Conservation (phyloP, 2,888 invertebrate genomes). For the Conops quadrifasciatus region DNA sequence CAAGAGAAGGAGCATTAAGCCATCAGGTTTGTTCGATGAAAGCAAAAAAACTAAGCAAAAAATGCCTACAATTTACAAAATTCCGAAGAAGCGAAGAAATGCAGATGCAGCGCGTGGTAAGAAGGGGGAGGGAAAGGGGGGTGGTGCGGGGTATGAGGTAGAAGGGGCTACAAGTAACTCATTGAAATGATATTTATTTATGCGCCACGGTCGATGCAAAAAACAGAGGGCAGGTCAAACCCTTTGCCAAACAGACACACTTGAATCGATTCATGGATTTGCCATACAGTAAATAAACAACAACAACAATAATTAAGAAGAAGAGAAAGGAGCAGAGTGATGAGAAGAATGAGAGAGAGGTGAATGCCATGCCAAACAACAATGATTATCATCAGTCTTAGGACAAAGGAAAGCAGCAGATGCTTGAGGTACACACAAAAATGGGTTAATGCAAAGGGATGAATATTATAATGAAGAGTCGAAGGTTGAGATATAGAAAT, state of each 20-base stretch:
- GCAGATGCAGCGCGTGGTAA: too few relatives aligned
- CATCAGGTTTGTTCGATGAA: background rate
- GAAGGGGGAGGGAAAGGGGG: background rate
- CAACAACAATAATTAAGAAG: background rate
- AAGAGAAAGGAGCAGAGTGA: background rate
- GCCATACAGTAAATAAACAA: background rate
- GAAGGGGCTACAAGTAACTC: constrained; percentile 28
- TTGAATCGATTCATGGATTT: too few relatives aligned
- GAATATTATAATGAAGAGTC: too few relatives aligned
- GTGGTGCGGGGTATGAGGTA: background rate
- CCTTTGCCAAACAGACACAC: background rate
- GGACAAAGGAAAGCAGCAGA: too few relatives aligned
- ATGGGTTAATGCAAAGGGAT: constrained; percentile 13
- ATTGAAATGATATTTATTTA: constrained; percentile 34
- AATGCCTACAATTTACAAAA: too few relatives aligned
- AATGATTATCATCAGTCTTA: too few relatives aligned
- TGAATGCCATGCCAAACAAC: background rate
- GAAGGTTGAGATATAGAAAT: too few relatives aligned
- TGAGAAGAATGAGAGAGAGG: background rate
- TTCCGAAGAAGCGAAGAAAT: too few relatives aligned
- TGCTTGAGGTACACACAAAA: background rate
- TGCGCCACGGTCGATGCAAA: constrained; percentile 28
- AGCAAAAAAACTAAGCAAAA: background rate
- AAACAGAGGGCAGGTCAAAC: constrained; percentile 14
- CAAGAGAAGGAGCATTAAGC: background rate